Evolutionary conservation across 1,140 invertebrate genomes (phyloP), one percentile per base, ranked within the genome.

Genomic region (Macrobrachium nipponense): DNA sequence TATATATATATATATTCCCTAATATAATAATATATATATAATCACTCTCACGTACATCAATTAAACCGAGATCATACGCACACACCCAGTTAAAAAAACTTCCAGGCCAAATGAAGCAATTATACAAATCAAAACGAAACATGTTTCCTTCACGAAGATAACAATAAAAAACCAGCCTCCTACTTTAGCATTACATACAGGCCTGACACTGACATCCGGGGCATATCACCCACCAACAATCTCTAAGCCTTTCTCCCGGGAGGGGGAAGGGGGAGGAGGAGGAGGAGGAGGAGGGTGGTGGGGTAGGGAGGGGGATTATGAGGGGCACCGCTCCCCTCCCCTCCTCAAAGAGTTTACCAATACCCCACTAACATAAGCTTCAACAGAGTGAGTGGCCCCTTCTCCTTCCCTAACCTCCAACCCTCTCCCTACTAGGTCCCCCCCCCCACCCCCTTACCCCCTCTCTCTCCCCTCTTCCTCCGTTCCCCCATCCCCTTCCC

Each of bases 201-300:
- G 51, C 51, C 51, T 51, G 51, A 51, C 51, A 51, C 51, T 51
- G 51, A 51, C 80, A 70, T 76, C 80, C 44, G 68, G 80, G 77
- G 51, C 61, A 72, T 78, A 86, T 86, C 80, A 86, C 84, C 44
- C 68, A 80, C 60, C 59, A 60, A 78, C 59, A 86, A 86, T 68
- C 78, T 80, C 78, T 80, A 77, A 80, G 75, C 84, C 44, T 58
- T 61, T 18, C 64, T 68, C 23, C 78, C 27, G 84, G 64, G 75
- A 75, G 84, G 66, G 62, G 59, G 7, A 12, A 7, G 51, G 51
- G 51, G 51, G 3, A 12, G 12, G 12, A 4, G 4, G 27, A 36
- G 27, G 1, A 4, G 27, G 4, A 36, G 1, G 1, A 36, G 1
- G 1, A 36, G 27, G 27, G 27, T 1, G 4, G 27, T 2, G 27